Percentiles rank a stretch among this genome's conserved stretches.
Conservation (phyloP, 2,888 invertebrate genomes). For the Galeruca laticollis region DNA sequence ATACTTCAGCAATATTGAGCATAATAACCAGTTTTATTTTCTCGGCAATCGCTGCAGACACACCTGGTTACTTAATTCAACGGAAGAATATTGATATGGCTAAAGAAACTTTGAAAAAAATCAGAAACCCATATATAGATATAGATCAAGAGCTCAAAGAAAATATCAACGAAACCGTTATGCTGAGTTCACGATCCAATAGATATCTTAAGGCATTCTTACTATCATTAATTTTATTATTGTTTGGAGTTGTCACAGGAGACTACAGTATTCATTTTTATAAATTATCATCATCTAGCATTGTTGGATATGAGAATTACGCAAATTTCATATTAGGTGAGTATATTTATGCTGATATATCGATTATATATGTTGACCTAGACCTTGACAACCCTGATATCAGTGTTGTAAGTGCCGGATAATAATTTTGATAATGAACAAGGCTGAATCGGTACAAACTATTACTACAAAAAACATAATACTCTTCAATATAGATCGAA, state of each 20-base stretch:
- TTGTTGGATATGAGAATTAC: no score
- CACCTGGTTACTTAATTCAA: slow-evolving; percentile 1
- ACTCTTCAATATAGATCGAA: no score
- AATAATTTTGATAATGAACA: no score
- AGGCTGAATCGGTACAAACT: no score
- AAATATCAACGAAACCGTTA: neutral
- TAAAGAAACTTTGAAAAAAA: neutral
- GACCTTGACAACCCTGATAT: no score
- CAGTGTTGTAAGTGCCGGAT: no score
- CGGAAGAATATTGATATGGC: neutral
- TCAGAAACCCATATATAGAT: neutral
- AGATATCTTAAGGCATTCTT: neutral
- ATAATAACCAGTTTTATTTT: neutral
- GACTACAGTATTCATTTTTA: no score
- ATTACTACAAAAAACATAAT: no score
- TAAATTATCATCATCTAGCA: no score
- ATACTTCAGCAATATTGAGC: neutral
- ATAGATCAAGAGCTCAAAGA: neutral
- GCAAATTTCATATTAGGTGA: no score
- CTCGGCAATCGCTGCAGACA: neutral
- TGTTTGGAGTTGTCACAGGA: neutral
- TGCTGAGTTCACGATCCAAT: neutral
- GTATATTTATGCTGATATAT: no score
- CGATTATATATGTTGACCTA: no score
- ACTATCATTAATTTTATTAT: neutral